A percentile compares a stretch with the other conserved stretches of the same genome.
phyloP scores from a whole-genome alignment of 2,113 vertebrate genomes.

The Parotia lawesii region DNA sequence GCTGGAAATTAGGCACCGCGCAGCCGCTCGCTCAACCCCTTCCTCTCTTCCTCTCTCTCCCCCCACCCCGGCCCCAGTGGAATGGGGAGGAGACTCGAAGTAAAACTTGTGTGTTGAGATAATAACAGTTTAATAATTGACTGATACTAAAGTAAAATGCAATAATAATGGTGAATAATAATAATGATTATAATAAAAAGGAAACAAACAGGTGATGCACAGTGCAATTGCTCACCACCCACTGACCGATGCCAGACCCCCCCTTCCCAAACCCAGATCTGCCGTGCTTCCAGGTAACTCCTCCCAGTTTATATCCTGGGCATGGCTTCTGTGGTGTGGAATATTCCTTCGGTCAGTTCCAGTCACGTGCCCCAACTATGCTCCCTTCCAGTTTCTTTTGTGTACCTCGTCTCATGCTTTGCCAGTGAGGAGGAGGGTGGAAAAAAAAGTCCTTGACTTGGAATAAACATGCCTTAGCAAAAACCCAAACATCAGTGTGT shows the following conservation, averaged over 20 bases:
- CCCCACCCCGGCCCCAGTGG: neutral
- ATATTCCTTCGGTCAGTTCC: neutral
- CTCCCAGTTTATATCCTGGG: neutral
- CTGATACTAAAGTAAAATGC: neutral
- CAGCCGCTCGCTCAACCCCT: fast-evolving
- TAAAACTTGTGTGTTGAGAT: neutral
- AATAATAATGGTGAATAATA: neutral
- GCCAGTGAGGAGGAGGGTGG: neutral
- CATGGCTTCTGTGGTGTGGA: neutral
- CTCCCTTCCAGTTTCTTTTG: neutral
- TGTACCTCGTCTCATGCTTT: neutral
- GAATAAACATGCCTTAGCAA: neutral
- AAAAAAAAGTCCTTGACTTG: neutral
- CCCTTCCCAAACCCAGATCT: fast-evolving
- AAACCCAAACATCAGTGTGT: neutral
- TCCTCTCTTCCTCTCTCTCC: neutral
- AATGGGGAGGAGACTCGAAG: neutral
- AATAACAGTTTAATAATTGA: neutral
- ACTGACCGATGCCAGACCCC: neutral
- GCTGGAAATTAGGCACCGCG: fast-evolving
- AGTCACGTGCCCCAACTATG: neutral
- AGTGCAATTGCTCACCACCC: neutral
- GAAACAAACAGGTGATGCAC: neutral
- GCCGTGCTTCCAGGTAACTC: neutral
- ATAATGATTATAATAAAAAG: neutral